These are phyloP conservation scores for Coturnix japonica DNA, from an alignment of 2,113 vertebrate genomes.

Conservation along the genomic window DNA sequence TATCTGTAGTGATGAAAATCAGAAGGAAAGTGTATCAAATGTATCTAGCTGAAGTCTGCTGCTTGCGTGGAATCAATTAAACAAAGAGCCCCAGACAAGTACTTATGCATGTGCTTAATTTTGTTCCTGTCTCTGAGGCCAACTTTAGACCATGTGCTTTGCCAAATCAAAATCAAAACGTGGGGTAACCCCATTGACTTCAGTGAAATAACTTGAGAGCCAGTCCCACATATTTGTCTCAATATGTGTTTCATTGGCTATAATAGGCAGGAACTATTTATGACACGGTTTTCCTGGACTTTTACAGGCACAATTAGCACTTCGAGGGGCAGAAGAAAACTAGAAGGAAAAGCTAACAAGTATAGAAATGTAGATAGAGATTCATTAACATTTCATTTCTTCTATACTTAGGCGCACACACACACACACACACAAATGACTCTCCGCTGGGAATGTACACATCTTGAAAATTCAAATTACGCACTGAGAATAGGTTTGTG, in stretches of 20 bases:
- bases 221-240: slow-evolving; percentile 56
- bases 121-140: slow-evolving; percentile 35
- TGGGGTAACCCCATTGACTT: slow-evolving; percentile 58
- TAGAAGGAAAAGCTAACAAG: slow-evolving; percentile 57
- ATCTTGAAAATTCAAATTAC: slow-evolving; percentile 54
- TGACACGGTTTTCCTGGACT: slow-evolving; percentile 62
- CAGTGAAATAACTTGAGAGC: slow-evolving; percentile 52
- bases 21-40: slow-evolving; percentile 13
- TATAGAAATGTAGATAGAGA: slow-evolving; percentile 51
- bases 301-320: slow-evolving; percentile 55
- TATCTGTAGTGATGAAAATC: slow-evolving; percentile 43
- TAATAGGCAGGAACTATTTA: slow-evolving; percentile 67
- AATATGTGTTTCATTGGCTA: slow-evolving; percentile 60
- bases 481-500: slow-evolving; percentile 55
- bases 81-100: slow-evolving; percentile 45
- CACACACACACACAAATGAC: slow-evolving; percentile 23
- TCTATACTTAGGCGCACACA: slow-evolving; percentile 5
- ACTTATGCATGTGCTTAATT: slow-evolving; percentile 37
- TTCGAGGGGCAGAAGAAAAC: slow-evolving; percentile 57
- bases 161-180: slow-evolving; percentile 59
- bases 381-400: slow-evolving; percentile 70
- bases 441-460: slow-evolving; percentile 48
- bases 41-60: slow-evolving; percentile 42
- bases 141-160: slow-evolving; percentile 59
- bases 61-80: slow-evolving; percentile 35